Base-by-base conservation (phyloP, 2,797 vertebrate genomes). In the Enteromius thamalakanensis region DNA sequence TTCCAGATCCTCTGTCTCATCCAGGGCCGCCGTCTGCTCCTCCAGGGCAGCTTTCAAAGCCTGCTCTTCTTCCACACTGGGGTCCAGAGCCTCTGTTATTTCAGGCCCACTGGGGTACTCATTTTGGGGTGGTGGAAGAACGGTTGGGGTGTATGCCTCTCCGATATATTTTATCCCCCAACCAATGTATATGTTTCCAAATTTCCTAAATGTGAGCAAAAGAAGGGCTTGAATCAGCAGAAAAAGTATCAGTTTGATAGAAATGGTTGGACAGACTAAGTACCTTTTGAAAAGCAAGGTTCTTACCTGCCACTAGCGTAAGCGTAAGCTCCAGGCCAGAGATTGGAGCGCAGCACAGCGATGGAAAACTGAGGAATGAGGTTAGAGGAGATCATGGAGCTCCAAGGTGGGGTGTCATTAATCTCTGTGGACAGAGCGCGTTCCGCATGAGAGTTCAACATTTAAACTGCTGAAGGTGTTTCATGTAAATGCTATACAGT, bases 141-240 rank as follows among this genome's bases (percentile, higher is more conserved):
- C 26, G 0, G 90, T 29, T 0, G 97, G 97, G 40, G 70, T 91
- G 84, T 95, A 96, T 62, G 90, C 93, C 19, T 94, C 94, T 0
- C 93, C 92, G n/a, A 87, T 88, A 83, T 95, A 97, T 91, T 98
- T 99, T 88, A 95, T 90, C 72, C 98, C 98, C 97, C 97, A 99
- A 79, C 98, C 98, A 67, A 98, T 86, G 87, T 99, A 99, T 72
- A 98, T 91, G 90, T 97, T 98, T 75, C 95, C 97, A 93, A 98
- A 99, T 82, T 94, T 98, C 88, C 98, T 99, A 65, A 76, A 64
- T 72, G 79, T 37, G 8, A 51, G 86, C 21, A 85, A 14, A 29
- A 40, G 4, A 8, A 10, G 64, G 21, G 53, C 29, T 76, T 74
- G 23, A 34, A 1, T 81, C 17, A 21, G 49, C 2, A 40, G 1